Evolutionary conservation across 2,797 vertebrate species (phyloP).

Genomic region (Tenualosa thibaudeaui): DNA sequence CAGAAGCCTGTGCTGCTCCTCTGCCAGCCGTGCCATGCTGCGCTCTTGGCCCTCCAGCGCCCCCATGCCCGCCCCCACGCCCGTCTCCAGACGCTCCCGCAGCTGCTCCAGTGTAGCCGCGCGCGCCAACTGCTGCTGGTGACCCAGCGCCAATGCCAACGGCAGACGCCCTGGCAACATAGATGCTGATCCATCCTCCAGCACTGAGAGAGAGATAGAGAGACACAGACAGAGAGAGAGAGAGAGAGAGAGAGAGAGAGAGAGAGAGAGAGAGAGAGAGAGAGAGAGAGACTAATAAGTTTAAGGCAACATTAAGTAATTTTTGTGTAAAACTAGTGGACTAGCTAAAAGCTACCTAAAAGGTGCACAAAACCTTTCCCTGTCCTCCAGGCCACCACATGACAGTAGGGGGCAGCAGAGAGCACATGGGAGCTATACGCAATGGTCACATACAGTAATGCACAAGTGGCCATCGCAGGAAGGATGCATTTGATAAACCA

Average conservation of each 20-base stretch:
- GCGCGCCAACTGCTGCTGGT: constrained; percentile 74
- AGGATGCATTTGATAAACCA: too few relatives aligned
- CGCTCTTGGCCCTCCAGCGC: constrained; percentile 82
- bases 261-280: neutral
- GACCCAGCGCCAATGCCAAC: constrained; percentile 77
- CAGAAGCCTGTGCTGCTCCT: constrained; percentile 91
- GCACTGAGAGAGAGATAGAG: constrained; percentile 35
- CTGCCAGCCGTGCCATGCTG: constrained; percentile 79
- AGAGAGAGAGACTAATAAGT: too few relatives aligned
- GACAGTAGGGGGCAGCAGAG: too few relatives aligned
- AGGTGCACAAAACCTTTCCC: too few relatives aligned
- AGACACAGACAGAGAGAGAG: too few relatives aligned
- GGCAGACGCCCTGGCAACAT: constrained; percentile 78
- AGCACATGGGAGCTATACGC: too few relatives aligned
- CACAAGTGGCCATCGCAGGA: too few relatives aligned
- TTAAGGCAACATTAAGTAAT: too few relatives aligned
- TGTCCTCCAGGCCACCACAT: too few relatives aligned
- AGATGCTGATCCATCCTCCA: constrained; percentile 80
- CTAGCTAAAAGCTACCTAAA: too few relatives aligned
- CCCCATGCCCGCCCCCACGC: constrained; percentile 48
- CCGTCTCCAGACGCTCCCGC: constrained; percentile 85
- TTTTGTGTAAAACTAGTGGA: too few relatives aligned
- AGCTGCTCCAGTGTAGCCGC: constrained; percentile 87
- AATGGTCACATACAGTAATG: too few relatives aligned
- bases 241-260: neutral